Conservation (phyloP, 2,888 invertebrate genomes). For the Epsilonema sp. region DNA sequence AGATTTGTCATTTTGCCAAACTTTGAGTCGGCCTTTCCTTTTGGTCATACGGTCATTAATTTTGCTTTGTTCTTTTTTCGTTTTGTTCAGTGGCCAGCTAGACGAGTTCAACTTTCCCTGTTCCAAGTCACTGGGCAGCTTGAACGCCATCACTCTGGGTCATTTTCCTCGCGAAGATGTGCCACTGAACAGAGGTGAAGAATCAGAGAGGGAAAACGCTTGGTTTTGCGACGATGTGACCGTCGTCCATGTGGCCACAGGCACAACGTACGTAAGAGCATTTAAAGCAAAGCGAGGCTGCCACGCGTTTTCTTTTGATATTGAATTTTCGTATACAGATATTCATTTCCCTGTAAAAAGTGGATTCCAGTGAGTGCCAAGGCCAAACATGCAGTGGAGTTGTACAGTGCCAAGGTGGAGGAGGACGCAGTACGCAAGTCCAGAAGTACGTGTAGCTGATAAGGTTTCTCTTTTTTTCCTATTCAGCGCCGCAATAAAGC, state of each 20-base stretch:
- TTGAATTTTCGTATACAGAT: too few relatives aligned
- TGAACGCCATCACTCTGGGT: not conserved
- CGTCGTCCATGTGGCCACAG: not conserved
- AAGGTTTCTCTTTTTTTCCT: too few relatives aligned
- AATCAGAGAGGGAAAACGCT: constrained; percentile 1
- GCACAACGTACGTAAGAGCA: not conserved
- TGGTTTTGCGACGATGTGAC: not conserved
- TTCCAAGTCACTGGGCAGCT: not conserved
- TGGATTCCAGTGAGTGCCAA: not conserved
- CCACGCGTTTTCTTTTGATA: too few relatives aligned
- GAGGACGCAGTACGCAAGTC: not conserved
- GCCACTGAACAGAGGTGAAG: not conserved
- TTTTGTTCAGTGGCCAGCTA: not conserved
- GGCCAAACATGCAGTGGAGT: not conserved
- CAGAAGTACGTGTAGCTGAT: too few relatives aligned
- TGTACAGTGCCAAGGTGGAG: not conserved
- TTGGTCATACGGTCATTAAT: too few relatives aligned
- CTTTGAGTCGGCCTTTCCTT: not conserved
- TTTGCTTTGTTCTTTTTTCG: too few relatives aligned
- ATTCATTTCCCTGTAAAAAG: not conserved
- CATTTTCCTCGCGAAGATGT: not conserved
- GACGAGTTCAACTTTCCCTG: not conserved
- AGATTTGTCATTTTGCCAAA: not conserved
- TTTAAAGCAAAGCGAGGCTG: too few relatives aligned
- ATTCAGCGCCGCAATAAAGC: too few relatives aligned